A percentile compares a stretch with the other conserved stretches of the same genome.
Evolutionary conservation across 2,113 vertebrate species (phyloP).

Genomic region (Chloroceryle aenea): DNA sequence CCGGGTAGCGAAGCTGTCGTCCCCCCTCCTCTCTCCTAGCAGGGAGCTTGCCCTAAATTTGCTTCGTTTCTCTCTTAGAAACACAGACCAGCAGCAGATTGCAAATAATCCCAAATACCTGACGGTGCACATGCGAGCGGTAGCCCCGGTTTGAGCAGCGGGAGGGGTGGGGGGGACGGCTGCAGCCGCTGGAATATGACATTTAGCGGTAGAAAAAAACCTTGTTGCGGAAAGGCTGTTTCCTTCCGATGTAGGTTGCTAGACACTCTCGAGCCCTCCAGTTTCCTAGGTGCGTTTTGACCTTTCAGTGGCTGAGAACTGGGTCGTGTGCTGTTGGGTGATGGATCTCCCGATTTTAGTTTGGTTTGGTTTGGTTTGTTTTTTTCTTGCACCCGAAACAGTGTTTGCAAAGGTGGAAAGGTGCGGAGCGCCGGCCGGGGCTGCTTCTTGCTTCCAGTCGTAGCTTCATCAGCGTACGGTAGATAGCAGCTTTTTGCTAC

Average conservation of each 20-base stretch:
- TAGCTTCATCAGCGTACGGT: not conserved
- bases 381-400: not conserved
- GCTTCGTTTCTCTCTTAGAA: not conserved
- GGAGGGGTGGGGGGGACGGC: not conserved
- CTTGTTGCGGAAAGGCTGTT: not conserved
- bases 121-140: not conserved
- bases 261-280: not conserved
- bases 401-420: not conserved
- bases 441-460: not conserved
- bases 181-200: not conserved
- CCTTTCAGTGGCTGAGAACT: constrained; percentile 27
- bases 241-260: constrained; percentile 6
- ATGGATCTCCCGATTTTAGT: not conserved
- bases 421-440: not conserved
- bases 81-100: not conserved
- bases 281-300: constrained; percentile 13
- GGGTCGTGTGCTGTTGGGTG: not conserved
- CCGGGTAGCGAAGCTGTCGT: not conserved
- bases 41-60: not conserved
- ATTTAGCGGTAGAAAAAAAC: not conserved
- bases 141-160: not conserved
- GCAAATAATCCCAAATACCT: not conserved
- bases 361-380: no score
- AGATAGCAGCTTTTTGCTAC: not conserved
- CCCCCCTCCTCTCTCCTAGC: not conserved